These are phyloP conservation scores for Dinocampus coccinellae DNA, from an alignment of 2,888 invertebrate species.

Conservation along the genomic window DNA sequence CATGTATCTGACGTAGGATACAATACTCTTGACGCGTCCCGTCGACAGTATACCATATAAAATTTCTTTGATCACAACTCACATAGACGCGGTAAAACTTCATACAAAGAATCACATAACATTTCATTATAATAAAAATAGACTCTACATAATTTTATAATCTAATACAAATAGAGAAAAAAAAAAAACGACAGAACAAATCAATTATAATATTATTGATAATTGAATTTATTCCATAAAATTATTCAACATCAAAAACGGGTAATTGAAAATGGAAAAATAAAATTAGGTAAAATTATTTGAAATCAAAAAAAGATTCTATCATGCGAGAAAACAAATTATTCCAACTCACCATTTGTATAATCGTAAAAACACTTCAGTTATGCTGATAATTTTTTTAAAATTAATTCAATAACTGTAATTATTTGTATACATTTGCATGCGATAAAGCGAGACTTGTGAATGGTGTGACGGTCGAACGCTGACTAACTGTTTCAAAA, in stretches of 20 bases:
- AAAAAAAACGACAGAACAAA: too few species aligned
- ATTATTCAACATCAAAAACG: not conserved
- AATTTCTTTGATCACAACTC: not conserved
- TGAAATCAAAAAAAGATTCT: not conserved
- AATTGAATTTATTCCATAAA: not conserved
- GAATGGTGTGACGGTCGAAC: conserved; percentile 56
- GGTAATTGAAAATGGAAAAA: not conserved
- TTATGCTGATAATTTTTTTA: too few species aligned
- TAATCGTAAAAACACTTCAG: not conserved
- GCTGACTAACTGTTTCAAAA: conserved; percentile 57
- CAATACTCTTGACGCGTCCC: not conserved
- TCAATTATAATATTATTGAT: too few species aligned
- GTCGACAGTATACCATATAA: not conserved
- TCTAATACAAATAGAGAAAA: not conserved
- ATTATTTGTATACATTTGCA: not conserved
- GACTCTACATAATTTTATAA: not conserved
- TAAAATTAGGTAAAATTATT: not conserved
- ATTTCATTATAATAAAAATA: not conserved
- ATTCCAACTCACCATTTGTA: not conserved
- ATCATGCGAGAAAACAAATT: not conserved
- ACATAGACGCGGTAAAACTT: not conserved
- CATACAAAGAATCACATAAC: not conserved
- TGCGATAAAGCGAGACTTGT: conserved; percentile 47
- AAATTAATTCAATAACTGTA: too few species aligned
- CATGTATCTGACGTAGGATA: not conserved